Evolutionary conservation across 2,797 vertebrate genomes (phyloP).

Genomic region (Oryzias sinensis): DNA sequence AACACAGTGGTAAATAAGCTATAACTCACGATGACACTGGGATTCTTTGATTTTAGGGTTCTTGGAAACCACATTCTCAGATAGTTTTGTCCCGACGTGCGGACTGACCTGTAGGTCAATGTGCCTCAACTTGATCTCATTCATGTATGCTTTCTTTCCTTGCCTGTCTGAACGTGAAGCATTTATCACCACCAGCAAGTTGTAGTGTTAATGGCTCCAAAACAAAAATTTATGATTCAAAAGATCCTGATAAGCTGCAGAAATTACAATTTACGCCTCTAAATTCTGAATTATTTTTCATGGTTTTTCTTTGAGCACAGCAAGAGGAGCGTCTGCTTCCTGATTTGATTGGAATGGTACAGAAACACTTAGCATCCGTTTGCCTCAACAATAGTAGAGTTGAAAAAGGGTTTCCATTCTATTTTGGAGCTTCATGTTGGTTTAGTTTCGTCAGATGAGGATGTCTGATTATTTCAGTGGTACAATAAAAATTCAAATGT

Average conservation of each 20-base stretch:
- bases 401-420: slow-evolving; percentile 46
- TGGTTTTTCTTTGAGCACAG: no score
- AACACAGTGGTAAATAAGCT: slow-evolving; percentile 38
- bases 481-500: slow-evolving; percentile 39
- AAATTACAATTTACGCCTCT: no score
- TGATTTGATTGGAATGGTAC: no score
- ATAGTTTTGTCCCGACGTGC: slow-evolving; percentile 11
- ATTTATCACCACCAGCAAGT: slow-evolving; percentile 25
- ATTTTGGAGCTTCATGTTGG: slow-evolving; percentile 54
- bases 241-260: neutral
- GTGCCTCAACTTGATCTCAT: slow-evolving; percentile 44
- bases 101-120: slow-evolving; percentile 14
- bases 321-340: no score
- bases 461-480: slow-evolving; percentile 4
- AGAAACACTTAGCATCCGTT: no score
- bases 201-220: slow-evolving; percentile 21
- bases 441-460: slow-evolving; percentile 6
- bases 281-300: no score
- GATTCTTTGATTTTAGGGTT: slow-evolving; percentile 22
- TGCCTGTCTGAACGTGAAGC: slow-evolving; percentile 2
- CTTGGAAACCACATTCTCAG: slow-evolving; percentile 19
- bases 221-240: slow-evolving; percentile 34
- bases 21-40: slow-evolving; percentile 39
- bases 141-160: neutral
- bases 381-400: slow-evolving; percentile 27